Evolutionary conservation across 1,140 invertebrate species (phyloP).

Genomic region (Ips nitidus): DNA sequence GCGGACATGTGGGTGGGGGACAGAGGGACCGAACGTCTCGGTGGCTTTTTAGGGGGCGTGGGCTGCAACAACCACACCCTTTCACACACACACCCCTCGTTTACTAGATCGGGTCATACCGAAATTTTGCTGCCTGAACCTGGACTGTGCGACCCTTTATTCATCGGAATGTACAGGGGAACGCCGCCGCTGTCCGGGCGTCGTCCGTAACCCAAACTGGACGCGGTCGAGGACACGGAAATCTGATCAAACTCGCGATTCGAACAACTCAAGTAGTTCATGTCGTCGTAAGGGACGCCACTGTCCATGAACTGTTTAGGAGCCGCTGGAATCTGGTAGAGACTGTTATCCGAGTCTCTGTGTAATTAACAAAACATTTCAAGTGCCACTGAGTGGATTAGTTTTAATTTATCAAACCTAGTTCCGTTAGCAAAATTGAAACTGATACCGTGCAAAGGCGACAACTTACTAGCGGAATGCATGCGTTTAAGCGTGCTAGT

Average conservation of each 20-base stretch:
- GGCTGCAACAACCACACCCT: conserved; percentile 55
- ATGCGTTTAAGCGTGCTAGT: conserved; percentile 45
- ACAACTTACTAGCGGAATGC: conserved; percentile 40
- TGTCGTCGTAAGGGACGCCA: conserved; percentile 59
- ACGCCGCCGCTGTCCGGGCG: conserved; percentile 50
- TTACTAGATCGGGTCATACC: conserved; percentile 42
- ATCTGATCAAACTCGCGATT: conserved; percentile 52
- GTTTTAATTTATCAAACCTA: conserved; percentile 5
- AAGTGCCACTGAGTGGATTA: neutral
- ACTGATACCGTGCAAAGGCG: conserved; percentile 45
- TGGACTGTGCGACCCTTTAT: conserved; percentile 51
- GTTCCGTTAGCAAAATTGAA: conserved; percentile 46
- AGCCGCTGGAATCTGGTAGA: conserved; percentile 59
- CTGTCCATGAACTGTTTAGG: conserved; percentile 59
- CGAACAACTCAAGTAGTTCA: conserved; percentile 49
- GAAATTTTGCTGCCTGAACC: conserved; percentile 54
- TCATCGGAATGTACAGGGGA: conserved; percentile 53
- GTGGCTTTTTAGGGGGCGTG: conserved; percentile 85
- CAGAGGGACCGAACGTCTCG: conserved; percentile 78
- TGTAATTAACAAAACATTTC: conserved; percentile 47
- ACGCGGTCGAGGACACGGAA: conserved; percentile 53
- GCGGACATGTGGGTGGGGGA: conserved; percentile 72
- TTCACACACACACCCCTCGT: neutral
- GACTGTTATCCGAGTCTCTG: conserved; percentile 60
- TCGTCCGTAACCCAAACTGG: conserved; percentile 51